Evolutionary conservation across 2,888 invertebrate genomes (phyloP).

Genomic region (Leucania comma): DNA sequence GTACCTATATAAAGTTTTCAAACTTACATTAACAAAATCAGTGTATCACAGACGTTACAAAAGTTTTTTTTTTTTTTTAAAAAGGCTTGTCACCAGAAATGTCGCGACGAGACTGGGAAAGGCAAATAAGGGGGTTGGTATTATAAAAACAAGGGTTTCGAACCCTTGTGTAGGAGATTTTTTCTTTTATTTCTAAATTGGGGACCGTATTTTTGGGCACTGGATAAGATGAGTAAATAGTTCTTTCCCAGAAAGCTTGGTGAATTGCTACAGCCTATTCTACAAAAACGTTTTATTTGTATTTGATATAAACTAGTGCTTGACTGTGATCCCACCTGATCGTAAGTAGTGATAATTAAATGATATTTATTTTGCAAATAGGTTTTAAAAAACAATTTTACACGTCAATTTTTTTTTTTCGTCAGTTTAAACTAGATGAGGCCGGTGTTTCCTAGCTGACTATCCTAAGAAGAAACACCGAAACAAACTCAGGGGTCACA

Average conservation of each 20-base stretch:
- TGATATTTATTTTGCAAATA: too few species aligned
- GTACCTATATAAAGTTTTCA: neutral
- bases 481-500: too few species aligned
- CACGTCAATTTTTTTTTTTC: too few species aligned
- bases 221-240: conserved; percentile 35
- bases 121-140: conserved; percentile 82
- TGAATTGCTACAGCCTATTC: conserved; percentile 6
- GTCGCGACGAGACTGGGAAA: conserved; percentile 80
- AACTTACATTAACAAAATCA: conserved; percentile 33
- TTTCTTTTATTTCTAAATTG: conserved; percentile 64
- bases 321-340: too few species aligned
- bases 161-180: conserved; percentile 67
- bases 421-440: too few species aligned
- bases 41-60: conserved; percentile 34
- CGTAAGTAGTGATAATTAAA: too few species aligned
- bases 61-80: conserved; percentile 40
- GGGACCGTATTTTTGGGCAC: conserved; percentile 45
- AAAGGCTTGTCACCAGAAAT: conserved; percentile 48
- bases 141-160: conserved; percentile 82
- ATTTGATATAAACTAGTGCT: too few species aligned
- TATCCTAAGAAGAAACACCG: too few species aligned
- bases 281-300: neutral
- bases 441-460: too few species aligned
- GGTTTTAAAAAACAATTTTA: too few species aligned
- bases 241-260: neutral